Base-by-base conservation (phyloP, 2,113 vertebrate genomes). In the Ctenomys sociabilis region DNA sequence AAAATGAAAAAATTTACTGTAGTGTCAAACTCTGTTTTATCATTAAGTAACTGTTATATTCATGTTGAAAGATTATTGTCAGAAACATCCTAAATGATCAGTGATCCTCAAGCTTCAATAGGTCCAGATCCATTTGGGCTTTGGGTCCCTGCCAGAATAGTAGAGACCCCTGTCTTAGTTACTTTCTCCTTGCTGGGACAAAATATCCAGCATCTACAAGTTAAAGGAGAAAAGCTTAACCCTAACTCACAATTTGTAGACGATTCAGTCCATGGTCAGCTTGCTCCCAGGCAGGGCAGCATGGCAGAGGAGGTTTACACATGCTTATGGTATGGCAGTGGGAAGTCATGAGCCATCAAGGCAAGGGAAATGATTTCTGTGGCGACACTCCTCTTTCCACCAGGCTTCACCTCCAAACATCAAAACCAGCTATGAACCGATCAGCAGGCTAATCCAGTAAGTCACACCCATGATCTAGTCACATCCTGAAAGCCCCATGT, bases 1-100 rank as follows among this genome's bases (percentile, higher is more conserved):
- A n/a, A 89, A 92, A 93, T 68, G 37, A 77, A 91, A 91, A 93
- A 59, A 45, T 28, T 75, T 52, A 68, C 35, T 26, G 80, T 80
- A 82, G 17, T 81, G 63, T 64, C 43, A 85, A 85, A 75, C 26
- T 91, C 37, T 54, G 68, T 64, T 88, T 26, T 16, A 24, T 40
- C 49, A 87, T 81, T 73, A 64, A 84, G 37, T 61, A 85, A 85
- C 40, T 73, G 24, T 54, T 88, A 32, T 14, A 2, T 81, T 81
- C 17, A 92, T 14, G 14, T 32, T 72, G 78, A 66, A 93, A 88
- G 10, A 32, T 52, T 72, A 11, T 77, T 52, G 64, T 85, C 35
- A 72, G 82, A 93, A 90, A 45, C 35, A 88, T 21, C 64, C 30
- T 16, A 91, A 88, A 88, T 52, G 64, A 66, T 89, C 66, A n/a